Conservation (phyloP, 2,888 invertebrate species). For the Erebia epiphron region DNA sequence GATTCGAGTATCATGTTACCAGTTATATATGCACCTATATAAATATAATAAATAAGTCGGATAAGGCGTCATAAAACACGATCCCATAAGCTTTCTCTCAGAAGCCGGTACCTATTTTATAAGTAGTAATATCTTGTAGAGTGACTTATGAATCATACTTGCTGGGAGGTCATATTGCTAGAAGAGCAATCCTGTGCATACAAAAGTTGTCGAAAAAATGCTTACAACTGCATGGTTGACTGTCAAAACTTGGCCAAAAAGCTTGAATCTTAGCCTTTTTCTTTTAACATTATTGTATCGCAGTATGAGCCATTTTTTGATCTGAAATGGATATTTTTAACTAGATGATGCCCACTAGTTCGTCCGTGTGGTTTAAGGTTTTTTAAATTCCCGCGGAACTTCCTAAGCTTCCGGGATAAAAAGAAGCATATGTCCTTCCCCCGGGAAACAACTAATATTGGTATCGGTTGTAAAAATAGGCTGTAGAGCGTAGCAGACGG, state of each 20-base stretch:
- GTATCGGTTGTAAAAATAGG: too few species aligned
- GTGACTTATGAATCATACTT: conserved; percentile 13
- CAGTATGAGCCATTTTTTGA: too few species aligned
- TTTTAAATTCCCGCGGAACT: too few species aligned
- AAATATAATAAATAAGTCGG: conserved; percentile 2
- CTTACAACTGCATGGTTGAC: neutral
- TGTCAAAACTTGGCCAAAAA: too few species aligned
- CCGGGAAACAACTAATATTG: too few species aligned
- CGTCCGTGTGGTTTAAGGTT: too few species aligned
- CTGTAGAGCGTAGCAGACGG: neutral
- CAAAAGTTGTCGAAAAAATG: neutral
- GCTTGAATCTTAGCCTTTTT: too few species aligned
- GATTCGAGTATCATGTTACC: neutral
- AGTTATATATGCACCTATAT: neutral
- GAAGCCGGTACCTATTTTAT: neutral
- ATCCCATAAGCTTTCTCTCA: conserved; percentile 28
- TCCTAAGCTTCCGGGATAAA: too few species aligned
- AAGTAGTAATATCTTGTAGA: conserved; percentile 5
- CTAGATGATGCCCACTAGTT: too few species aligned
- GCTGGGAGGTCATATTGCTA: neutral
- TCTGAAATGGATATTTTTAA: too few species aligned
- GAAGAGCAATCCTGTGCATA: neutral
- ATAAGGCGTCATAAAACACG: conserved; percentile 16
- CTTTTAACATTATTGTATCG: too few species aligned
- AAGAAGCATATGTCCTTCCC: too few species aligned